Percentiles rank a stretch among this genome's conserved stretches.
phyloP scores from a whole-genome alignment of 2,797 vertebrate genomes.

The Novumbra hubbsi region DNA sequence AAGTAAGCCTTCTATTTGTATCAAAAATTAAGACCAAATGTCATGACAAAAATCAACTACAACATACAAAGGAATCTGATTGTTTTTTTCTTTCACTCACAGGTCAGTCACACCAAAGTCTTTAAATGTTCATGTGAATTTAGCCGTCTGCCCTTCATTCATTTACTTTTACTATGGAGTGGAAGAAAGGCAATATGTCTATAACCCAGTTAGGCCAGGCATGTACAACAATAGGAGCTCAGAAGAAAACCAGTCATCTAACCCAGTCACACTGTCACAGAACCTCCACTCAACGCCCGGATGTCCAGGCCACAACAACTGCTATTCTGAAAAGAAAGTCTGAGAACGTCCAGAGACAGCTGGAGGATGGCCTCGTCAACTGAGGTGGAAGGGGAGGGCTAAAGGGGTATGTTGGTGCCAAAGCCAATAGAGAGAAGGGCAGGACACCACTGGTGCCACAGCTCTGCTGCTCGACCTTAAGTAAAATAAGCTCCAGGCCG shows the following conservation, averaged over 20 bases:
- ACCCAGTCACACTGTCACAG: neutral
- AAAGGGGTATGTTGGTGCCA: neutral
- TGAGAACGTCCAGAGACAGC: neutral
- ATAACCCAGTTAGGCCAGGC: neutral
- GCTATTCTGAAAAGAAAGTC: neutral
- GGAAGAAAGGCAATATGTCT: neutral
- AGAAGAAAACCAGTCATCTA: conserved; percentile 17
- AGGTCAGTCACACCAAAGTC: neutral
- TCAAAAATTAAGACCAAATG: neutral
- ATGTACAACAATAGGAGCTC: neutral
- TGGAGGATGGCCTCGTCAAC: neutral
- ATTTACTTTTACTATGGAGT: neutral
- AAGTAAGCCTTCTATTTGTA: neutral
- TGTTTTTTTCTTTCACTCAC: too few species aligned
- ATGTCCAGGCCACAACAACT: neutral
- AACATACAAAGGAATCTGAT: neutral
- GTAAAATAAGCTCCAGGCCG: conserved; percentile 16
- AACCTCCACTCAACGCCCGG: neutral
- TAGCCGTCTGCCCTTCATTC: neutral
- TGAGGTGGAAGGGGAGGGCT: conserved; percentile 3
- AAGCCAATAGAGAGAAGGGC: conserved; percentile 31
- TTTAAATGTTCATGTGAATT: neutral
- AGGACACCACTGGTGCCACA: conserved; percentile 13
- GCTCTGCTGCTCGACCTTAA: conserved; percentile 8
- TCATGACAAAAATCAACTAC: neutral